A percentile compares a stretch with the other conserved stretches of the same genome.
phyloP scores from a whole-genome alignment of 2,113 vertebrate species.

The Bufo gargarizans region DNA sequence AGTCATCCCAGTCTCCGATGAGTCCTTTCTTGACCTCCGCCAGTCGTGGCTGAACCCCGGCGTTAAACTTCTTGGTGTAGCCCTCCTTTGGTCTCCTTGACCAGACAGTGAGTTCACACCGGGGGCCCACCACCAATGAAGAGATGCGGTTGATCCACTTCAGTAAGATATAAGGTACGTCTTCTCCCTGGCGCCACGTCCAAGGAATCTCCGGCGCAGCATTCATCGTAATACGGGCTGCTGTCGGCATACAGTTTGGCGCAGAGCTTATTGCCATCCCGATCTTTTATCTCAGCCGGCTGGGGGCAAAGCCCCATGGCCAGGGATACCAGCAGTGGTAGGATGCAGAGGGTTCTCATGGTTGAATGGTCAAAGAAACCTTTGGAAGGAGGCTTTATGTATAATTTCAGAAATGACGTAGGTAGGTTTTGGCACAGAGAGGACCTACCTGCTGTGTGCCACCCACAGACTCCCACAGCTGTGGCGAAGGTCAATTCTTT shows the following conservation, averaged over 20 bases:
- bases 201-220: slow-evolving; percentile 67
- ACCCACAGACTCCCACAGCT: slow-evolving; percentile 4
- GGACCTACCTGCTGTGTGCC: background rate
- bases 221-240: slow-evolving; percentile 72
- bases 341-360: slow-evolving; percentile 39
- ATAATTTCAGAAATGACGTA: background rate
- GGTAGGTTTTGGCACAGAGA: background rate
- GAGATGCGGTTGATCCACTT: slow-evolving; percentile 64
- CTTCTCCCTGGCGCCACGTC: slow-evolving; percentile 1
- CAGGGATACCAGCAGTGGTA: background rate
- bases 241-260: slow-evolving; percentile 69
- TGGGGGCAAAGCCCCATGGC: slow-evolving; percentile 67
- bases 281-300: background rate
- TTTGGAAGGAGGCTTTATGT: background rate
- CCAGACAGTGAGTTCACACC: slow-evolving; percentile 74
- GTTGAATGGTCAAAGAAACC: background rate
- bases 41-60: slow-evolving; percentile 65
- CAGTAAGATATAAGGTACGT: slow-evolving; percentile 69
- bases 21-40: slow-evolving; percentile 70
- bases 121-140: slow-evolving; percentile 73
- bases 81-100: slow-evolving; percentile 64
- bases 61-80: slow-evolving; percentile 9
- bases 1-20: slow-evolving; percentile 69
- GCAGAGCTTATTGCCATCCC: slow-evolving; percentile 66
- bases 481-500: background rate